These are phyloP conservation scores for Charadrius vociferus DNA, from an alignment of 2,113 vertebrate species.

Conservation along the genomic window DNA sequence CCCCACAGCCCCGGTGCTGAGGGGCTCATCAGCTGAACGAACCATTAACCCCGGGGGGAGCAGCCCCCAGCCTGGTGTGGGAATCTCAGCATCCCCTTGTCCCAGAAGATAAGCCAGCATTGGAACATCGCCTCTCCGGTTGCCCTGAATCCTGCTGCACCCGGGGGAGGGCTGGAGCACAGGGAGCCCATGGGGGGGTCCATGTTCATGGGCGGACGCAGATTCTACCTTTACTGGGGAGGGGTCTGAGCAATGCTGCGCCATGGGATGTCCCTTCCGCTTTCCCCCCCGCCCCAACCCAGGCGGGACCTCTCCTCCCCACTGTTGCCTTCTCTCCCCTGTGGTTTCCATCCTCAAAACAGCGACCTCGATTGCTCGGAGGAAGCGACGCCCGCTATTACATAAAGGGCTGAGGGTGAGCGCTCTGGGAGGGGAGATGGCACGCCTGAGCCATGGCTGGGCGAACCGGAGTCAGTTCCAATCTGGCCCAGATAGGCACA, in stretches of 20 bases:
- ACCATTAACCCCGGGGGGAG: too few species aligned
- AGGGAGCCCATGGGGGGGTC: not conserved
- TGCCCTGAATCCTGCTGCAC: not conserved
- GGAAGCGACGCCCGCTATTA: not conserved
- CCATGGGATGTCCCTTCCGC: not conserved
- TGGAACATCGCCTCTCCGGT: fast-evolving
- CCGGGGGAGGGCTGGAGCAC: not conserved
- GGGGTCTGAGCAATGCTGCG: not conserved
- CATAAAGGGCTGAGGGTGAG: not conserved
- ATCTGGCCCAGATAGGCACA: fast-evolving
- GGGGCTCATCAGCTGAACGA: not conserved
- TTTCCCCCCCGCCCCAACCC: not conserved
- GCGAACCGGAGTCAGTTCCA: not conserved
- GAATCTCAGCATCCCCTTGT: not conserved
- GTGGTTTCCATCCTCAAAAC: not conserved
- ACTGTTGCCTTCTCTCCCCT: not conserved
- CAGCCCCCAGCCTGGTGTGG: not conserved
- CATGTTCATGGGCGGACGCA: fast-evolving
- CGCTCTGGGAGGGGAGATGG: not conserved
- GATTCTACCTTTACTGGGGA: not conserved
- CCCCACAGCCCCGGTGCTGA: not conserved
- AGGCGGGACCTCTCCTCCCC: not conserved
- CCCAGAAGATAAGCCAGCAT: not conserved
- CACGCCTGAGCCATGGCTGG: not conserved
- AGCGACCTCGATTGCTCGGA: not conserved